Evolutionary conservation across 2,797 vertebrate genomes (phyloP).

Genomic region (Eurystomus glaucurus): DNA sequence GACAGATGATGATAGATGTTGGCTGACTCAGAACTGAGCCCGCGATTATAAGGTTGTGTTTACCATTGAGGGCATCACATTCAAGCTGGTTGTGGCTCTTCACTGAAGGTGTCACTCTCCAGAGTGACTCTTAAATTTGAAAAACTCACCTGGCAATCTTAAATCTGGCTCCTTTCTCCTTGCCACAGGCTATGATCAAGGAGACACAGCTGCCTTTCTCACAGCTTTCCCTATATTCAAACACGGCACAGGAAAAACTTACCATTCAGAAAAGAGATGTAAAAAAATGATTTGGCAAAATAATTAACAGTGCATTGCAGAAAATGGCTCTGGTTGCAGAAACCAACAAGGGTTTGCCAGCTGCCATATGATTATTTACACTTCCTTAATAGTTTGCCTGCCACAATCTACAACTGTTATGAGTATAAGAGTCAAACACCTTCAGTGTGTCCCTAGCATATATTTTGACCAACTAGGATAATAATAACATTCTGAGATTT

Average conservation of each 20-base stretch:
- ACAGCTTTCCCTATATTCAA: background rate
- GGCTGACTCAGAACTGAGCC: background rate
- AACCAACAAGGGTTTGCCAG: background rate
- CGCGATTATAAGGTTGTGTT: background rate
- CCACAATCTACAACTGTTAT: background rate
- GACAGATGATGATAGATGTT: background rate
- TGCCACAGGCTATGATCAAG: background rate
- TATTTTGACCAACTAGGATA: background rate
- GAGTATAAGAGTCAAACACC: background rate
- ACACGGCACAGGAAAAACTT: background rate
- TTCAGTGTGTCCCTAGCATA: background rate
- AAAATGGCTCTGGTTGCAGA: background rate
- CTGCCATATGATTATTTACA: background rate
- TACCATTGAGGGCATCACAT: background rate
- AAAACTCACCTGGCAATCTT: background rate
- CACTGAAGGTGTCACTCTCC: background rate
- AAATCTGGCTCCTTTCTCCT: background rate
- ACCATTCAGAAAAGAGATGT: fast-evolving
- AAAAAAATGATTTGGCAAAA: background rate
- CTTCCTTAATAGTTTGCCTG: background rate
- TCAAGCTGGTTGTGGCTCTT: background rate
- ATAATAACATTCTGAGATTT: background rate
- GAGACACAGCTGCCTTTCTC: background rate
- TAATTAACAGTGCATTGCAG: background rate
- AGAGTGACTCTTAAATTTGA: background rate